phyloP scores from a whole-genome alignment of 2,113 vertebrate species.

The Pseudorasbora parva region DNA sequence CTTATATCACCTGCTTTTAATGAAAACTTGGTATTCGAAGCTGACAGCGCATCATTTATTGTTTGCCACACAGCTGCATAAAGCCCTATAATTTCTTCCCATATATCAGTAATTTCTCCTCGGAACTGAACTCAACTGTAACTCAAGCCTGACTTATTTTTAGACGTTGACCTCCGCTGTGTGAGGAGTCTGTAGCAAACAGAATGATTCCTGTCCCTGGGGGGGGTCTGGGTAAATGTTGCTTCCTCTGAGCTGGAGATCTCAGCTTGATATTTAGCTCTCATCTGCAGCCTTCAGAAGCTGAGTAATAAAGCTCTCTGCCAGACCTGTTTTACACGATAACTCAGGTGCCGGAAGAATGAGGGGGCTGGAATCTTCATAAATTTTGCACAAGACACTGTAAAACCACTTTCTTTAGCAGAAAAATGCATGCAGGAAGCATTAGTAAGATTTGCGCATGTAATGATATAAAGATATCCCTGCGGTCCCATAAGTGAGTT shows the following conservation, averaged over 20 bases:
- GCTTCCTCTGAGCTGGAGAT: constrained; percentile 47
- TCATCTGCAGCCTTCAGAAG: constrained; percentile 50
- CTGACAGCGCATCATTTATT: neutral
- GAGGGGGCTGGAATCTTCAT: constrained; percentile 49
- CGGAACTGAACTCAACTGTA: constrained; percentile 29
- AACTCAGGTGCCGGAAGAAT: constrained; percentile 52
- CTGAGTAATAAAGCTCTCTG: constrained; percentile 58
- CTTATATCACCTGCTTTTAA: constrained; percentile 2
- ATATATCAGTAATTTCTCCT: constrained; percentile 32
- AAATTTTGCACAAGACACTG: constrained; percentile 49
- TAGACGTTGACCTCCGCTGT: constrained; percentile 51
- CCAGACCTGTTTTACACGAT: constrained; percentile 55
- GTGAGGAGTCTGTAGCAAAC: constrained; percentile 39
- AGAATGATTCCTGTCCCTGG: constrained; percentile 47
- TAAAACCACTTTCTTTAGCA: constrained; percentile 46
- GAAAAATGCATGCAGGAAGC: constrained; percentile 36
- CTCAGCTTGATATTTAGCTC: constrained; percentile 60
- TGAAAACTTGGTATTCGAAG: constrained; percentile 4
- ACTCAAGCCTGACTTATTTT: constrained; percentile 44
- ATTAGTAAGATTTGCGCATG: constrained; percentile 32
- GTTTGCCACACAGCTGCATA: constrained; percentile 16
- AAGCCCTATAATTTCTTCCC: constrained; percentile 8
- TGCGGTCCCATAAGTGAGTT: constrained; percentile 39
- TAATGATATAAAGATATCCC: constrained; percentile 40
- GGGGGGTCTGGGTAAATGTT: constrained; percentile 48